Evolutionary conservation across 2,888 invertebrate species (phyloP).

Genomic region (Philaethria dido): DNA sequence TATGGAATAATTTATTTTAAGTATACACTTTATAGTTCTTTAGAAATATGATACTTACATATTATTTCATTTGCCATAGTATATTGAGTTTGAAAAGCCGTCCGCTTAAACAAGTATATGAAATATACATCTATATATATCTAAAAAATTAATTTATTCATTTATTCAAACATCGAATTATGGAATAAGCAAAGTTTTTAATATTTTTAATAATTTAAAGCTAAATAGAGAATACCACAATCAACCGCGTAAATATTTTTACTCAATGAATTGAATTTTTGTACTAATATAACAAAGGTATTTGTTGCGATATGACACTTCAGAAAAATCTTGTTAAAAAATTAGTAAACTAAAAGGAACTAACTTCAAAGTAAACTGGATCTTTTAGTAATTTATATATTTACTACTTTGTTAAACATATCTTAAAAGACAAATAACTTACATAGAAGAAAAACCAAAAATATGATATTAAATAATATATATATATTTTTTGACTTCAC

Average conservation of each 20-base stretch:
- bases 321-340: background rate
- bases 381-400: too few relatives aligned
- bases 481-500: too few relatives aligned
- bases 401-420: too few relatives aligned
- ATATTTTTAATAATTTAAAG: constrained; percentile 10
- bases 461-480: too few relatives aligned
- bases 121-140: background rate
- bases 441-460: too few relatives aligned
- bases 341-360: background rate
- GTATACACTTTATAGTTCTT: background rate
- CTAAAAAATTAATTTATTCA: constrained; percentile 4
- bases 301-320: background rate
- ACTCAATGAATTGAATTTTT: too few relatives aligned
- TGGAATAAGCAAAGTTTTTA: background rate
- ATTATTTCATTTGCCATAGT: constrained; percentile 3
- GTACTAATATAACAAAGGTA: too few relatives aligned
- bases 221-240: background rate
- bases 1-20: constrained; percentile 1
- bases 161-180: constrained; percentile 24
- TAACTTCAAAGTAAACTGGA: too few relatives aligned
- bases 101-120: constrained; percentile 15
- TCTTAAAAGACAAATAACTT: too few relatives aligned
- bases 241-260: background rate
- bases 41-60: background rate
- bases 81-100: constrained; percentile 13